Percentiles rank a stretch among this genome's conserved stretches.
phyloP scores from a whole-genome alignment of 2,888 invertebrate genomes.

The Lobophora halterata region DNA sequence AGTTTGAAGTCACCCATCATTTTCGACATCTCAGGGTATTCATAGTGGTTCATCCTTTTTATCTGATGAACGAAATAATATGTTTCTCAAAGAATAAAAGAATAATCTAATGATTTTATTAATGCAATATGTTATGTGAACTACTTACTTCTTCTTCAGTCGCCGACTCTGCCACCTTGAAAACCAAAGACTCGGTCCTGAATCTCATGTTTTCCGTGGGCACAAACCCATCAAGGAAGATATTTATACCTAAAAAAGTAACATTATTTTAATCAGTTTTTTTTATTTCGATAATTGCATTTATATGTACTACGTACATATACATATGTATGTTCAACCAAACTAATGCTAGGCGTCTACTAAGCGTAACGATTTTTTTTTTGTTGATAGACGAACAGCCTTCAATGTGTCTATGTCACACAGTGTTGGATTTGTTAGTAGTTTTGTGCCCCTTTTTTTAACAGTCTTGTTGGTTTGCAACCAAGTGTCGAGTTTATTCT shows the following conservation, averaged over 20 bases:
- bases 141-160: slow-evolving; percentile 92
- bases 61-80: slow-evolving; percentile 68
- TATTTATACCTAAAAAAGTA: slow-evolving; percentile 90
- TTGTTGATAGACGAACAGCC: too few species aligned
- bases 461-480: too few species aligned
- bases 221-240: slow-evolving; percentile 99
- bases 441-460: too few species aligned
- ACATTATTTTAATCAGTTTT: not conserved
- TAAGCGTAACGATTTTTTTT: too few species aligned
- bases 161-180: slow-evolving; percentile 99
- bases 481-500: too few species aligned
- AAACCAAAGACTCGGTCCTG: slow-evolving; percentile 97
- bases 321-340: too few species aligned
- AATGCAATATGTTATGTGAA: not conserved
- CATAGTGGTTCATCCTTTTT: slow-evolving; percentile 97
- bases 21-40: slow-evolving; percentile 96
- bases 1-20: slow-evolving; percentile 90
- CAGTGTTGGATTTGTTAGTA: too few species aligned
- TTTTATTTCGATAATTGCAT: not conserved
- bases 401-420: too few species aligned
- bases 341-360: too few species aligned
- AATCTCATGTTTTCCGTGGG: slow-evolving; percentile 99
- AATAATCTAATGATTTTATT: too few species aligned
- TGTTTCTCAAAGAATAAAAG: too few species aligned
- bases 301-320: slow-evolving; percentile 1